These are phyloP conservation scores for Chlorops oryzae DNA, from an alignment of 1,140 invertebrate species.

Conservation along the genomic window DNA sequence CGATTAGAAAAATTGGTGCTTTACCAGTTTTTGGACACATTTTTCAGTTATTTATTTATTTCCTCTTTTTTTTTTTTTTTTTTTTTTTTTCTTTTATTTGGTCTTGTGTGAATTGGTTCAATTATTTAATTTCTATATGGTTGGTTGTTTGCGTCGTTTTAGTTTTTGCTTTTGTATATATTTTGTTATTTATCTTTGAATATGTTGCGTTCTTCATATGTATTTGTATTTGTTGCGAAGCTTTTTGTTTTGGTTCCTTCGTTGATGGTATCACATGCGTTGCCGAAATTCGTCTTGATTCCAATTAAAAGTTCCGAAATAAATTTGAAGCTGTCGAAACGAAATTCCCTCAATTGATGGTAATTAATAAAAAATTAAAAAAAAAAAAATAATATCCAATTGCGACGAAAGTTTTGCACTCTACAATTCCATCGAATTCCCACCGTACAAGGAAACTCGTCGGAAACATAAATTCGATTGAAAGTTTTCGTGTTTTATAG, in stretches of 20 bases:
- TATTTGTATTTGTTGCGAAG: neutral
- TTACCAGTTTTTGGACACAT: constrained; percentile 44
- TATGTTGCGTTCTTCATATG: neutral
- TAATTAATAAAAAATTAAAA: no score
- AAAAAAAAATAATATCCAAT: no score
- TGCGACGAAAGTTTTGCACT: no score
- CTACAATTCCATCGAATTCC: no score
- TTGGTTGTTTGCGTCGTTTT: neutral
- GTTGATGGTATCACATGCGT: no score
- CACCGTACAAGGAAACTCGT: no score
- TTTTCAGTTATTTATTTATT: constrained; percentile 1
- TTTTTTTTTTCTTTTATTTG: neutral
- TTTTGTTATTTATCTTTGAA: neutral
- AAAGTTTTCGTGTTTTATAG: no score
- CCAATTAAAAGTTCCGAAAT: no score
- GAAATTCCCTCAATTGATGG: no score
- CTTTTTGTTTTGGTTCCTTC: neutral
- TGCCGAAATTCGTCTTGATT: no score
- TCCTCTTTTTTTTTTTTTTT: neutral
- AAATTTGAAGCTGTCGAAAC: no score
- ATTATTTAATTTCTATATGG: neutral
- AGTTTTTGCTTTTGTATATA: neutral
- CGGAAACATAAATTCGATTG: no score
- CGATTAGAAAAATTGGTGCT: constrained; percentile 36
- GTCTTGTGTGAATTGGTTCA: neutral